Base-by-base conservation (phyloP, 2,113 vertebrate species). In the Chaetodon trifascialis region DNA sequence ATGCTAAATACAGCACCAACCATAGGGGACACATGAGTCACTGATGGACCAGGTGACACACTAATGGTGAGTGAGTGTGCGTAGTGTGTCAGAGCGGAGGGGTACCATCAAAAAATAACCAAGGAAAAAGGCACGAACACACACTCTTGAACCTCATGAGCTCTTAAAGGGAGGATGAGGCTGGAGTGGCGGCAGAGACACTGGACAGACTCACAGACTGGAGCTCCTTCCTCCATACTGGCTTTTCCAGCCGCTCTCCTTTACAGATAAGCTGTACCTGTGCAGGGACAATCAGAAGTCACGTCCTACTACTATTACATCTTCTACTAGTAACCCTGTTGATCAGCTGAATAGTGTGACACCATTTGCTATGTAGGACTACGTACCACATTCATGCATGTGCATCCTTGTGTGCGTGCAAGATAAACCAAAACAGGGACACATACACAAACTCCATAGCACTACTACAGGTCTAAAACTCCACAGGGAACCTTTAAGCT, bases 11-110 rank as follows among this genome's bases (percentile, higher is more conserved):
- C 44, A 47, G 66, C 19, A 21, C 2, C n/a, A n/a, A 76, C 75
- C 86, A 76, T 76, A 21, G 47, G 82, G 82, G 74, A 76, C 73
- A 71, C 52, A 34, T 54, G 69, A 82, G 65, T 84, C 68, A 79
- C 77, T 66, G 69, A 75, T 71, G 82, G 80, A 88, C 55, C 79
- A 82, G 87, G 79, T 85, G 84, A 82, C 80, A 83, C 36, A 38
- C 52, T 78, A 59, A 75, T 76, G 76, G 65, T 72, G 64, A 64
- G 56, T 59, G 68, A 88, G 36, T 30, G 68, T 74, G 67, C 34
- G 25, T 40, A 52, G 30, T 58, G 63, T 58, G 52, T 42, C 12
- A 80, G 59, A 71, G 70, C 7, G 0, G 47, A 47, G 7, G 34
- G 38, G 4, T 46, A 42, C 64, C 1, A 66, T 78, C 25, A 63